phyloP scores from a whole-genome alignment of 2,113 vertebrate species.

The Eubucco bourcierii region DNA sequence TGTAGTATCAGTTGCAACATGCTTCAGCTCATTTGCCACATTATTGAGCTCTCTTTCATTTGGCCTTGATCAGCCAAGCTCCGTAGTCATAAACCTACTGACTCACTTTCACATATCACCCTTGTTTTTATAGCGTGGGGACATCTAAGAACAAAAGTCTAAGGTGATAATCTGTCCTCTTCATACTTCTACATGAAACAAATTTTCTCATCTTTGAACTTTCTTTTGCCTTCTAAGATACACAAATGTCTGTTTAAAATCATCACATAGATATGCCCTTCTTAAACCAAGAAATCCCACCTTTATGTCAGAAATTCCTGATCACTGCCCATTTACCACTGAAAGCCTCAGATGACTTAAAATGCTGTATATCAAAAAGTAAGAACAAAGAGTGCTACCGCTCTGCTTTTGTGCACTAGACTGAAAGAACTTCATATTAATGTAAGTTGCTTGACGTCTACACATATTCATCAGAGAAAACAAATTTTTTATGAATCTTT shows the following conservation, averaged over 20 bases:
- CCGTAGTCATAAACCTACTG: background rate
- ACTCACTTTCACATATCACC: background rate
- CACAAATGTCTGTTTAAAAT: background rate
- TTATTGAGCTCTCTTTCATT: background rate
- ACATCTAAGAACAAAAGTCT: conserved; percentile 3
- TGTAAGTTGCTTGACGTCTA: background rate
- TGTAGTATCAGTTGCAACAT: background rate
- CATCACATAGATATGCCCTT: background rate
- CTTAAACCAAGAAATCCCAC: background rate
- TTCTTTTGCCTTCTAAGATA: background rate
- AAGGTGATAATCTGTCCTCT: background rate
- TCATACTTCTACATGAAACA: background rate
- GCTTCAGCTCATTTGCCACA: background rate
- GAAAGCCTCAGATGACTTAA: background rate
- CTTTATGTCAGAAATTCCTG: background rate
- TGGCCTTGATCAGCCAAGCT: background rate
- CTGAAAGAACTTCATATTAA: background rate
- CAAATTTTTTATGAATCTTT: background rate
- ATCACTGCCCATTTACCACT: background rate
- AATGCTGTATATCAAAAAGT: background rate
- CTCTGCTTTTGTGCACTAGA: background rate
- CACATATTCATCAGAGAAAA: background rate
- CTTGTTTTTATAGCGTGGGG: background rate
- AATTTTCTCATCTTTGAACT: background rate
- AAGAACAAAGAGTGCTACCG: background rate